Evolutionary conservation across 2,888 invertebrate genomes (phyloP), one percentile per base, ranked within the genome.

Genomic region (Trachelus troglodyta): DNA sequence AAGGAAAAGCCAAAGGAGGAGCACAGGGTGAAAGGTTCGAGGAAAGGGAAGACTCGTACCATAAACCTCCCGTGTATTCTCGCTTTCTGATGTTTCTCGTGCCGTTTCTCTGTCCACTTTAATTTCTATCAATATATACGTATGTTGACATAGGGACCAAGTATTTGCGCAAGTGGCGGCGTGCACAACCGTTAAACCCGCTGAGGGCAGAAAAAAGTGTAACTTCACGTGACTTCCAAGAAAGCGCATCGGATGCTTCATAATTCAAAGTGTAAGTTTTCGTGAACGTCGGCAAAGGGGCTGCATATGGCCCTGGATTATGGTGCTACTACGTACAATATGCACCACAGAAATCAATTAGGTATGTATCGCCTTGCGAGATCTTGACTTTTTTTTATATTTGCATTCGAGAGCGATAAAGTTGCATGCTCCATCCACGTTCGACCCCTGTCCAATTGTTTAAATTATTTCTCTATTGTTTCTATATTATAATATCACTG

Each of bases 311-410:
- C 88, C 87, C 88, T 89, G 88, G 89, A 90, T 86, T 89, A 90
- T 90, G 90, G 87, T 87, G 88, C 85, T 86, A 83, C 85, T 86
- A 83, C 84, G 84, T 85, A 86, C 89, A 88, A 90, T 89, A 90
- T 90, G 90, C 90, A 90, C 89, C 90, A 88, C 80, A 87, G 88
- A 79, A 89, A 89, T 88, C 90, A 88, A 87, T 85, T 90, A 90
- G 90, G 90, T 90, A 88, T 83, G 88, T 88, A 71, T 34, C 23
- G 74, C 74, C 34, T 74, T 74, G 34, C 37, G 35, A 6, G 74
- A 34, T 74, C 23, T 74, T 74, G 6, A 31, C 15, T 69, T 6
- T 11, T 33, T 30, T 34, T 3, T 12, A 71, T 12, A 33, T 31
- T 71, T 71, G 2, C 71, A 15, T 31, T 71, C 12, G 31, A 31